phyloP scores from a whole-genome alignment of 2,888 invertebrate species.

The Anthoptus insignis region DNA sequence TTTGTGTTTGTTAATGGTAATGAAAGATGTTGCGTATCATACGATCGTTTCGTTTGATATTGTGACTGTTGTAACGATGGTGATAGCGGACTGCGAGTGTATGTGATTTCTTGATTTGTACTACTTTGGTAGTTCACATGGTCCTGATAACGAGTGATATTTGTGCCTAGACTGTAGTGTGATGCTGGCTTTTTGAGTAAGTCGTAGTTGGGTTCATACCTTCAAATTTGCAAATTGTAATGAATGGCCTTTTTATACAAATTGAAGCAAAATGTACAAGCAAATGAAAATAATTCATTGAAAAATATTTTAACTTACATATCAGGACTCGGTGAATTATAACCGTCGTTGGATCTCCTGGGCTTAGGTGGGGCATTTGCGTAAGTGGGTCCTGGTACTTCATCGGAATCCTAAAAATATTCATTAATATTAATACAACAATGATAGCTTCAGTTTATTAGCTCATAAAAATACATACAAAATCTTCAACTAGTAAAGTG shows the following conservation, averaged over 20 bases:
- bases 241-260: slow-evolving; percentile 12
- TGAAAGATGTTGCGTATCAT: slow-evolving; percentile 80
- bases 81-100: slow-evolving; percentile 82
- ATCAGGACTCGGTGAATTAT: slow-evolving; percentile 92
- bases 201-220: slow-evolving; percentile 86
- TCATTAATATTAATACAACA: background rate
- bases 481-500: background rate
- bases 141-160: slow-evolving; percentile 75
- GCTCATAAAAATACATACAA: background rate
- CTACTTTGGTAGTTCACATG: slow-evolving; percentile 72
- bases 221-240: slow-evolving; percentile 61
- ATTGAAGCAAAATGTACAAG: background rate
- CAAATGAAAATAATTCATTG: background rate
- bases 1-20: slow-evolving; percentile 77
- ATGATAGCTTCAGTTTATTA: too few relatives aligned
- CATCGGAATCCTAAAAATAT: slow-evolving; percentile 70
- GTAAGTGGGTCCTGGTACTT: slow-evolving; percentile 89
- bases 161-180: slow-evolving; percentile 80
- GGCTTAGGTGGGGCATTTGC: slow-evolving; percentile 97
- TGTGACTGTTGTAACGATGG: slow-evolving; percentile 72
- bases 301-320: slow-evolving; percentile 69
- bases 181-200: slow-evolving; percentile 84
- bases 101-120: slow-evolving; percentile 79
- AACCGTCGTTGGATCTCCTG: slow-evolving; percentile 92
- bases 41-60: slow-evolving; percentile 72